These are phyloP conservation scores for Drosophila hydei DNA, from an alignment of 1,140 invertebrate species.

Conservation along the genomic window DNA sequence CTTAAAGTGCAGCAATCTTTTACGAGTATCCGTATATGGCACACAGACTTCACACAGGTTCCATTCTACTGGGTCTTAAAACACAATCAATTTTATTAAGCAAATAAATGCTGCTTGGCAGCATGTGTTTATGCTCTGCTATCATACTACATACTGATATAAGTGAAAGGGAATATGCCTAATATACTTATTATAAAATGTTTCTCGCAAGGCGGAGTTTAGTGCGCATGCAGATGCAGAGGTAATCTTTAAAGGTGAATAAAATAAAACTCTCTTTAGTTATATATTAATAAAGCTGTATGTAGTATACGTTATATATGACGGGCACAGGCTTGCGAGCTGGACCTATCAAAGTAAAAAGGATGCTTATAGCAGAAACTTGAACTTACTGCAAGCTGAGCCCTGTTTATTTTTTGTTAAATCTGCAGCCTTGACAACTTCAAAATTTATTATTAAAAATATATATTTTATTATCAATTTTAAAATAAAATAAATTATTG, in stretches of 20 bases:
- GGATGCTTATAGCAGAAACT: no score
- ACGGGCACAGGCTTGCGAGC: no score
- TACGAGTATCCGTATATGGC: constrained; percentile 23
- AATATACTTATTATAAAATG: constrained; percentile 14
- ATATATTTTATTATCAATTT: no score
- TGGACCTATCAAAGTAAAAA: no score
- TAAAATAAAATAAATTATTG: no score
- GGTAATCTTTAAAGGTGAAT: neutral
- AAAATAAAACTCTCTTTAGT: no score
- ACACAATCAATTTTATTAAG: constrained; percentile 65
- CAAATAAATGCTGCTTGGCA: constrained; percentile 27
- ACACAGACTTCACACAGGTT: constrained; percentile 6
- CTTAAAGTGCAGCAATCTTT: constrained; percentile 61
- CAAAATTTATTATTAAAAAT: no score
- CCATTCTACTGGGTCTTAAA: constrained; percentile 43
- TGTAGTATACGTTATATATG: no score
- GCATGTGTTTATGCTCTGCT: constrained; percentile 13
- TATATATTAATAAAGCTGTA: no score
- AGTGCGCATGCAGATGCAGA: neutral
- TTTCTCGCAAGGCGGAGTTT: neutral
- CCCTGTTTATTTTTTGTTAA: no score
- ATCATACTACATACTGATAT: neutral
- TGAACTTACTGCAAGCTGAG: no score
- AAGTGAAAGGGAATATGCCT: neutral
- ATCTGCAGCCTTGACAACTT: no score